phyloP scores from a whole-genome alignment of 1,140 invertebrate genomes.

The Belonocnema kinseyi region DNA sequence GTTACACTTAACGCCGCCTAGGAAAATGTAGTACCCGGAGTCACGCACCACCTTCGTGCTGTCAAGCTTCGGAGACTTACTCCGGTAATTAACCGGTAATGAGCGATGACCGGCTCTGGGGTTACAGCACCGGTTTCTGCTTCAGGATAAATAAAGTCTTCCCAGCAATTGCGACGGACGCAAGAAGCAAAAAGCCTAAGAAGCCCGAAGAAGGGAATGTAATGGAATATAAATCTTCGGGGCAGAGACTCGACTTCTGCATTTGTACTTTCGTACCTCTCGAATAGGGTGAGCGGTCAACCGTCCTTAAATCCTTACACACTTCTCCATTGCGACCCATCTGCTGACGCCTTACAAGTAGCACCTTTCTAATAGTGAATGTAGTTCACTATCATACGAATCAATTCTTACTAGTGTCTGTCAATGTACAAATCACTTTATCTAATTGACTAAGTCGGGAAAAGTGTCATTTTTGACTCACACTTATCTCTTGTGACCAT shows the following conservation, averaged over 20 bases:
- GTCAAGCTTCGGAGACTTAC: conserved; percentile 45
- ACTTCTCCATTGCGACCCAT: too few relatives aligned
- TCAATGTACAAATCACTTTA: too few relatives aligned
- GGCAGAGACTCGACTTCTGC: background rate
- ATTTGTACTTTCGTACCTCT: too few relatives aligned
- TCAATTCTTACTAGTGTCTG: too few relatives aligned
- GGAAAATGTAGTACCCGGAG: conserved; percentile 51
- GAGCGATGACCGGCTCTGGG: conserved; percentile 51
- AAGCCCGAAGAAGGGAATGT: background rate
- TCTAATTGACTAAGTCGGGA: too few relatives aligned
- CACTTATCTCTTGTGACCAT: too few relatives aligned
- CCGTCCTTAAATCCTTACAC: too few relatives aligned
- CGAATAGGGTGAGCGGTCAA: too few relatives aligned
- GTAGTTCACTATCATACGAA: too few relatives aligned
- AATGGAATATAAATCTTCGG: background rate
- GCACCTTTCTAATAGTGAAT: too few relatives aligned
- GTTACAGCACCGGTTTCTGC: conserved; percentile 46
- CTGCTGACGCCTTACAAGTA: too few relatives aligned
- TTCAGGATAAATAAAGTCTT: conserved; percentile 45
- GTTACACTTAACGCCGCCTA: conserved; percentile 50
- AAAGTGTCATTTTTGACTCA: too few relatives aligned
- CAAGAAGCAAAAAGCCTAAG: background rate
- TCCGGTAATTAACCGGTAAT: conserved; percentile 55
- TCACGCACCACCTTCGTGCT: conserved; percentile 54
- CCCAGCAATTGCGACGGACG: conserved; percentile 5